Conservation (phyloP, 2,888 invertebrate species). For the Hypercompe scribonia region DNA sequence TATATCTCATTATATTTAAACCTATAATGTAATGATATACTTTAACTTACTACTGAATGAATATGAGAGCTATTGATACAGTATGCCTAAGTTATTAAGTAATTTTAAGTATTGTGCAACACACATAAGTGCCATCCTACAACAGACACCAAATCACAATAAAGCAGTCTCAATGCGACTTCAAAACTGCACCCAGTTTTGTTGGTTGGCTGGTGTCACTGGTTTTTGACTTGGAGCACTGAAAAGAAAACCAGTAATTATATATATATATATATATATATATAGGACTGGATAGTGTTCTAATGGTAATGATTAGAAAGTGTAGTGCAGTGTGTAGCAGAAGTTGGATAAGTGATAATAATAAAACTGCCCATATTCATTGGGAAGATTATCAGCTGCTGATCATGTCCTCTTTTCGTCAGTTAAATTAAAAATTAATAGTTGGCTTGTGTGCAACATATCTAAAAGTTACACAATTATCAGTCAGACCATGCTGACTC, state of each 20-base stretch:
- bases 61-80: constrained; percentile 56
- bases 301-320: too few species aligned
- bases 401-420: background rate
- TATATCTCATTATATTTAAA: constrained; percentile 31
- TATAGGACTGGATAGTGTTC: too few species aligned
- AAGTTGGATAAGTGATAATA: background rate
- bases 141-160: constrained; percentile 72
- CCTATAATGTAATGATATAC: constrained; percentile 47
- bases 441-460: background rate
- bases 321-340: background rate
- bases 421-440: background rate
- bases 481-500: background rate
- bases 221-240: constrained; percentile 74
- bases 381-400: background rate
- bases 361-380: background rate
- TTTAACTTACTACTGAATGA: constrained; percentile 52
- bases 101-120: constrained; percentile 80
- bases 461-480: background rate
- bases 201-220: constrained; percentile 77
- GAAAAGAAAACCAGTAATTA: constrained; percentile 38
- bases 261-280: background rate
- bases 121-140: constrained; percentile 59
- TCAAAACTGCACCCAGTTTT: constrained; percentile 84
- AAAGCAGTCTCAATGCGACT: constrained; percentile 44
- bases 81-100: constrained; percentile 71